These are phyloP conservation scores for Anabas testudineus DNA, from an alignment of 2,797 vertebrate species.

Conservation along the genomic window DNA sequence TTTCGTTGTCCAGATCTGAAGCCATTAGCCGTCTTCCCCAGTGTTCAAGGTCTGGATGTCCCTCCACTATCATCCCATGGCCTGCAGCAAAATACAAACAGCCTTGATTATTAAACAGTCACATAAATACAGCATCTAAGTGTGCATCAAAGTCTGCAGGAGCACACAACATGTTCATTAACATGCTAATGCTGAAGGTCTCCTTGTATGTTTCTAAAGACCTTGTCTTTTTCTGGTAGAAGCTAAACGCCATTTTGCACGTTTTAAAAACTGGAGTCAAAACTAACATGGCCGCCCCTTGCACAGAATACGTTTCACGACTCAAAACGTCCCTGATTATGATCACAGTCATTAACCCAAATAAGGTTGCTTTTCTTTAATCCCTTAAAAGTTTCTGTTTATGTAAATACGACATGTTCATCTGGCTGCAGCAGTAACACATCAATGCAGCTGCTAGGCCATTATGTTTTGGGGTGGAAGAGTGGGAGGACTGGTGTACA, in stretches of 20 bases:
- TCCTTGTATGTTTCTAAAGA: neutral
- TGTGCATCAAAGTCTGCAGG: neutral
- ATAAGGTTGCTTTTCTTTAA: constrained; percentile 51
- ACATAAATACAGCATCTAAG: neutral
- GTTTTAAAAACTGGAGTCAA: constrained; percentile 10
- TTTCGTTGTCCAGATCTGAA: constrained; percentile 67
- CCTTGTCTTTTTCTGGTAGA: neutral
- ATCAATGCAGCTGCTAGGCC: constrained; percentile 57
- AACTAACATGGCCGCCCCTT: constrained; percentile 24
- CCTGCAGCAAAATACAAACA: constrained; percentile 67
- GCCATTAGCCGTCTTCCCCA: constrained; percentile 86
- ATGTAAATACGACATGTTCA: constrained; percentile 49
- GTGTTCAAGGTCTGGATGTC: constrained; percentile 55
- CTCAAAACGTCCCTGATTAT: constrained; percentile 37
- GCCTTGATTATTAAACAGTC: constrained; percentile 12
- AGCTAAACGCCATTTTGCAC: constrained; percentile 31
- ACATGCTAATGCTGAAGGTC: neutral
- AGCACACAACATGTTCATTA: neutral
- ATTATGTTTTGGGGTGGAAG: constrained; percentile 48
- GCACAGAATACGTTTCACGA: constrained; percentile 14
- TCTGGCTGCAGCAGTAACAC: constrained; percentile 20
- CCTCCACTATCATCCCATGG: constrained; percentile 81
- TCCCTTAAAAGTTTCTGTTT: constrained; percentile 63
- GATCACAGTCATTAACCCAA: constrained; percentile 37
- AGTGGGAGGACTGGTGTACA: constrained; percentile 20